Conservation (phyloP, 1,140 invertebrate species). For the Nephotettix cincticeps region DNA sequence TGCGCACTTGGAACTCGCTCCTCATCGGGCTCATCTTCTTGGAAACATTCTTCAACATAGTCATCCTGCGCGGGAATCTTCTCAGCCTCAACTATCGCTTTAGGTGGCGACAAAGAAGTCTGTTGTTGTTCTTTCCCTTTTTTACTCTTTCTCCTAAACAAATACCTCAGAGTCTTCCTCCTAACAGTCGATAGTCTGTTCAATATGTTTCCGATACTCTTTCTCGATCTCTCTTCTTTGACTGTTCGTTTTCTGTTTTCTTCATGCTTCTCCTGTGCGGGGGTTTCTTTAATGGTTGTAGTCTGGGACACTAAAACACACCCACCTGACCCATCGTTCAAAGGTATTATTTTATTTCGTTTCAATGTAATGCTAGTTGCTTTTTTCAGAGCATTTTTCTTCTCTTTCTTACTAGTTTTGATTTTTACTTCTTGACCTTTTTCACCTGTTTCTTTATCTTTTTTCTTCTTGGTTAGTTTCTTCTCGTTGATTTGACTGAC, state of each 20-base stretch:
- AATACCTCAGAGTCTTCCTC: not conserved
- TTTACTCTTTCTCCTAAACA: not conserved
- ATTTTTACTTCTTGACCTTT: not conserved
- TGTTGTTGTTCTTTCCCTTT: not conserved
- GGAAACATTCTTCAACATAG: conserved; percentile 3
- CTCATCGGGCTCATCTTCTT: not conserved
- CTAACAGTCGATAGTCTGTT: not conserved
- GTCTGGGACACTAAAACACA: not conserved
- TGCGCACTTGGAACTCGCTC: not conserved
- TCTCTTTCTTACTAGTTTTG: not conserved
- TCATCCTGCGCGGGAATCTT: conserved; percentile 1
- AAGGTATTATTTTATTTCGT: not conserved
- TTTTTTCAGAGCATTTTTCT: not conserved
- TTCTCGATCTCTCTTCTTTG: not conserved
- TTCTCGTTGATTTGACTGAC: not conserved
- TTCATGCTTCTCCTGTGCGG: not conserved
- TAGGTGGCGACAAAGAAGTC: not conserved
- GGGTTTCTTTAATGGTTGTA: not conserved
- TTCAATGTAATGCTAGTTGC: conserved; percentile 1
- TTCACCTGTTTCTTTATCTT: not conserved
- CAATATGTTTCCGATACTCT: not conserved
- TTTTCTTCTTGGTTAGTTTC: not conserved
- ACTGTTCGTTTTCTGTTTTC: not conserved
- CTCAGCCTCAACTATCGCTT: not conserved
- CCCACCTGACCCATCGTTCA: conserved; percentile 2